Percentiles rank a stretch among this genome's conserved stretches.
Evolutionary conservation across 2,797 vertebrate species (phyloP).

Genomic region (Onychomys torridus): DNA sequence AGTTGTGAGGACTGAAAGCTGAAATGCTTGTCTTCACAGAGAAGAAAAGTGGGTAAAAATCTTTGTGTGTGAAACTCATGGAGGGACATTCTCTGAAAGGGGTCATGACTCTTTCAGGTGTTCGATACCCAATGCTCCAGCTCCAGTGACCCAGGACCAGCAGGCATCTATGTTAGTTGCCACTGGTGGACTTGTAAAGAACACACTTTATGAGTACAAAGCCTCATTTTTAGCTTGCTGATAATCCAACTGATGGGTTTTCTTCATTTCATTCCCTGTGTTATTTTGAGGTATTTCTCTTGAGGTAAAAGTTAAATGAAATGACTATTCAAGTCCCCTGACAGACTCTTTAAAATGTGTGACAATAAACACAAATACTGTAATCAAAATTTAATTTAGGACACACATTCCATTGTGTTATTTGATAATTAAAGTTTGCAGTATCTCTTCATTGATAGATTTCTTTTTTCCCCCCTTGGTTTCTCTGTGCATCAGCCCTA

Average conservation of each 20-base stretch:
- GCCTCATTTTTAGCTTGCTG: background rate
- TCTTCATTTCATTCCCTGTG: slow-evolving; percentile 7
- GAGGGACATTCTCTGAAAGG: background rate
- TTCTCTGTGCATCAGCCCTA: background rate
- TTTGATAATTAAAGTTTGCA: slow-evolving; percentile 35
- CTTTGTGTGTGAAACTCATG: background rate
- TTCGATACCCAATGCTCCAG: background rate
- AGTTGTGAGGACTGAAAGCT: background rate
- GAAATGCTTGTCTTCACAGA: background rate
- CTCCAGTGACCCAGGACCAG: background rate
- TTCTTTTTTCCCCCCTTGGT: background rate
- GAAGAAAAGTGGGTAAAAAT: background rate
- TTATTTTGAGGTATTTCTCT: background rate
- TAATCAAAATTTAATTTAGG: background rate
- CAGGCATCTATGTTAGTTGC: background rate
- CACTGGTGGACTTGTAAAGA: background rate
- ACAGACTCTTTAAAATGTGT: background rate
- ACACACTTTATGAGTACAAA: background rate
- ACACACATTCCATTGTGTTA: background rate
- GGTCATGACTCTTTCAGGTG: background rate
- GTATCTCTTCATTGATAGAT: background rate
- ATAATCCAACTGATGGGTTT: background rate
- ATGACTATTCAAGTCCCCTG: background rate
- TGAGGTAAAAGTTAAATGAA: background rate
- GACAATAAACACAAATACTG: background rate